A percentile compares a stretch with the other conserved stretches of the same genome.
Conservation (phyloP, 2,113 vertebrate genomes). For the Platichthys stellatus region DNA sequence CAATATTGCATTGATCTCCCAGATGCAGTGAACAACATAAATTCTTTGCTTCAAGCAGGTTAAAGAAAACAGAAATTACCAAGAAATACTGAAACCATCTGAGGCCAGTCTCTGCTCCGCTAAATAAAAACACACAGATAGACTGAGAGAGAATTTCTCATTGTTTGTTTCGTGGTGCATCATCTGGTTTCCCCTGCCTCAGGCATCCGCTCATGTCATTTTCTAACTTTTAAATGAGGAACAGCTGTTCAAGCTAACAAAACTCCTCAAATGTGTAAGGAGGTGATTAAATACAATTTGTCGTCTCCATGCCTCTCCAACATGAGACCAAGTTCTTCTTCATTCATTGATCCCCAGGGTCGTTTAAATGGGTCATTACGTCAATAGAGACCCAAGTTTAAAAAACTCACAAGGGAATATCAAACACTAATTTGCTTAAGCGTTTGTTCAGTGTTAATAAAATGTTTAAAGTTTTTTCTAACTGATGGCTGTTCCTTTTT, state of each 20-base stretch:
- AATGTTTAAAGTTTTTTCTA: background rate
- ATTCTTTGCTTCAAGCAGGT: slow-evolving; percentile 28
- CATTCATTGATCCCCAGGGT: slow-evolving; percentile 40
- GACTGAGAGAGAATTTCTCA: background rate
- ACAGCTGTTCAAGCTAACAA: slow-evolving; percentile 42
- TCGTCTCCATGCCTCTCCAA: slow-evolving; percentile 22
- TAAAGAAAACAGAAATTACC: slow-evolving; percentile 10
- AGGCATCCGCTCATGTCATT: slow-evolving; percentile 11
- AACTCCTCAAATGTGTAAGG: slow-evolving; percentile 45
- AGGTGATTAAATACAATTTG: slow-evolving; percentile 54
- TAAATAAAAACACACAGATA: background rate
- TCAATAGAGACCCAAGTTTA: background rate
- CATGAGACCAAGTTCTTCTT: slow-evolving; percentile 34
- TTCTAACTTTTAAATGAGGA: slow-evolving; percentile 34
- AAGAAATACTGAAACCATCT: slow-evolving; percentile 33
- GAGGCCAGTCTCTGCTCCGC: slow-evolving; percentile 12
- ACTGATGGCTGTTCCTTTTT: background rate
- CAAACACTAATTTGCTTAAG: background rate
- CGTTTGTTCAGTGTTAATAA: background rate
- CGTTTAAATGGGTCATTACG: slow-evolving; percentile 25
- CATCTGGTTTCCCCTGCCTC: slow-evolving; percentile 31
- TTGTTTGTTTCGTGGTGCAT: slow-evolving; percentile 19
- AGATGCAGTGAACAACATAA: slow-evolving; percentile 47
- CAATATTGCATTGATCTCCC: slow-evolving; percentile 3
- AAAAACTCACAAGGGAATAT: background rate